phyloP scores from a whole-genome alignment of 2,797 vertebrate genomes.

The Aotus griseimembra region DNA sequence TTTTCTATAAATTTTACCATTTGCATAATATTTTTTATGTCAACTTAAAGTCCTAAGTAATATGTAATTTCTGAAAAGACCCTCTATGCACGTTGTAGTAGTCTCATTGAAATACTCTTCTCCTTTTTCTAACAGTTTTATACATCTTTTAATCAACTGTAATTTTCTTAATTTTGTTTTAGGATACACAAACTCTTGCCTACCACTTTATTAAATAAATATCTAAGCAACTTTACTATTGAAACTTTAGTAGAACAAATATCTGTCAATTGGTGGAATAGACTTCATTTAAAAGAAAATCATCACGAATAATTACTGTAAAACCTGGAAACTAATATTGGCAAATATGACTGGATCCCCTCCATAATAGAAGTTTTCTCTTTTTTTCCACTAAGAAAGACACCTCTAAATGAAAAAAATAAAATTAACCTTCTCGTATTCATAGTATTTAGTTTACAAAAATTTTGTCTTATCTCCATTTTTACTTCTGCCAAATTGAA shows the following conservation, averaged over 20 bases:
- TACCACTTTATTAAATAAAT: constrained; percentile 81
- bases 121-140: constrained; percentile 10
- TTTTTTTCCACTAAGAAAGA: neutral
- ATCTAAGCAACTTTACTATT: constrained; percentile 79
- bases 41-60: neutral
- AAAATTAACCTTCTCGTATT: constrained; percentile 74
- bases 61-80: constrained; percentile 8
- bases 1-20: neutral
- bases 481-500: constrained; percentile 39
- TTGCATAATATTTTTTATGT: neutral
- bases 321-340: neutral
- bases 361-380: neutral
- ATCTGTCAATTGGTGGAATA: neutral
- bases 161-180: constrained; percentile 83
- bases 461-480: constrained; percentile 46
- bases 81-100: neutral
- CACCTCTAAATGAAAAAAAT: constrained; percentile 1
- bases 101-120: neutral
- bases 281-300: constrained; percentile 76
- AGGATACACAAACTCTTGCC: constrained; percentile 77
- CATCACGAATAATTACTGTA: neutral
- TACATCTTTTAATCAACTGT: constrained; percentile 73
- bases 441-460: constrained; percentile 78
- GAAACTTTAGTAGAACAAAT: constrained; percentile 72
- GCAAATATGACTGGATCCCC: neutral